Conservation (phyloP, 2,797 vertebrate species). For the Borostomias antarcticus region DNA sequence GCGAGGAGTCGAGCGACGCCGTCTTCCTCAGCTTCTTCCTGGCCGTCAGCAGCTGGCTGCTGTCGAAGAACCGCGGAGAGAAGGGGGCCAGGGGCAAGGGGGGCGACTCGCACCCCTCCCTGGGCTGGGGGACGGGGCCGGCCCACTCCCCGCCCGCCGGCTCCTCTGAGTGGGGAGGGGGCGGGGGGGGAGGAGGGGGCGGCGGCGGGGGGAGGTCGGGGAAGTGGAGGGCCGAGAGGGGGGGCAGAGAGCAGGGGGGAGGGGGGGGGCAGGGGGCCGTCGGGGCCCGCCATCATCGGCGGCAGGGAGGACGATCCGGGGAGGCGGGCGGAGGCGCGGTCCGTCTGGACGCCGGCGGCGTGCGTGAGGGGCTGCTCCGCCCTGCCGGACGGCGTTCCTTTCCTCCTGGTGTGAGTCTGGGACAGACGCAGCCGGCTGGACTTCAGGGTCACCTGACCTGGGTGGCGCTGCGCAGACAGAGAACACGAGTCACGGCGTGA, state of each 20-base stretch:
- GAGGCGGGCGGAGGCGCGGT: slow-evolving; percentile 67
- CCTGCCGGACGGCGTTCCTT: slow-evolving; percentile 45
- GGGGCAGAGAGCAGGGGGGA: slow-evolving; percentile 64
- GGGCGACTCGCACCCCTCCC: slow-evolving; percentile 68
- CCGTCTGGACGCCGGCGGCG: slow-evolving; percentile 76
- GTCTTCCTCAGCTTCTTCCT: slow-evolving; percentile 95
- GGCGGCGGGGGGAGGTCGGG: slow-evolving; percentile 59
- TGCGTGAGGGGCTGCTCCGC: slow-evolving; percentile 71
- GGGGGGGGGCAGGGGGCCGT: slow-evolving; percentile 43
- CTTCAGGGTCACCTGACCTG: slow-evolving; percentile 93
- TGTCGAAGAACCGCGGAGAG: slow-evolving; percentile 90
- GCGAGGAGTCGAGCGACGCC: slow-evolving; percentile 83
- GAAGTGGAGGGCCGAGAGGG: slow-evolving; percentile 46
- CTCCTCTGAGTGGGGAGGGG: slow-evolving; percentile 75
- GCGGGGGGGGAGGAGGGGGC: slow-evolving; percentile 68
- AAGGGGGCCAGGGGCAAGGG: slow-evolving; percentile 77
- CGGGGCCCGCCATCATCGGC: slow-evolving; percentile 59
- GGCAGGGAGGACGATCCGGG: slow-evolving; percentile 75
- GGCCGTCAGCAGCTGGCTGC: slow-evolving; percentile 91
- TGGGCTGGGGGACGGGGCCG: slow-evolving; percentile 47
- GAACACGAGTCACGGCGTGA: slow-evolving; percentile 2
- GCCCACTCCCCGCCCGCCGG: slow-evolving; percentile 50
- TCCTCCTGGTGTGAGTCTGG: slow-evolving; percentile 78
- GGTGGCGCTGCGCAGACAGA: slow-evolving; percentile 79
- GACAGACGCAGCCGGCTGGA: slow-evolving; percentile 84